Evolutionary conservation across 2,113 vertebrate genomes (phyloP), one percentile per base, ranked within the genome.

Genomic region (Otolemur garnettii): DNA sequence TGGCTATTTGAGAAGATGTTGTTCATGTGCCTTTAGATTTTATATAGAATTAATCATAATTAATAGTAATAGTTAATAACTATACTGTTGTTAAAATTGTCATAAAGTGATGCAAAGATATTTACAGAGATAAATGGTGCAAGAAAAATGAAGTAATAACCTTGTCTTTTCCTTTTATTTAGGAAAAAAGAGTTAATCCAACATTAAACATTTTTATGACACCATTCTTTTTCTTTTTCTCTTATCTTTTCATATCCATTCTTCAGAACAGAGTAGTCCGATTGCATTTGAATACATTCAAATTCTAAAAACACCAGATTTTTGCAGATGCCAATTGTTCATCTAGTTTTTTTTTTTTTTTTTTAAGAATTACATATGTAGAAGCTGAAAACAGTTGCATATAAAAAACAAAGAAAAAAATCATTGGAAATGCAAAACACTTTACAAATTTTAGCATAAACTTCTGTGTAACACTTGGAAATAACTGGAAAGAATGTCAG

Each of bases 191-290:
- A 35, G 18, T 50, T 92, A 42, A 94, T 88, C 33, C 17, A 14
- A 92, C 94, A 97, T 95, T 94, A 97, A 92, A 35, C 45, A 91
- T 33, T 95, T 62, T 84, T 94, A 87, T 86, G 93, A 94, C 62
- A 2, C 14, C 78, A n/a, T 3, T 90, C n/a, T 94, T 87, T 79
- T 94, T 92, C 22, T 18, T 88, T 86, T 95, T 38, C 92, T 91
- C 57, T 62, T 83, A 75, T 95, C 26, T 66, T 72, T 97, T 96
- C 92, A 94, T 83, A 90, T 15, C 3, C 92, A 35, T 86, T 72
- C 26, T 96, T 50, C 91, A 97, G 90, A 97, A 92, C 33, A 98
- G 22, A 96, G 95, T 30, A 96, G 85, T 80, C 55, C 59, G 79
- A n/a, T 85, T 98, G 66, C 62, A 90, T 68, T 97, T 96, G 38